Evolutionary conservation across 2,113 vertebrate species (phyloP).

Genomic region (Sphaerodactylus townsendi): DNA sequence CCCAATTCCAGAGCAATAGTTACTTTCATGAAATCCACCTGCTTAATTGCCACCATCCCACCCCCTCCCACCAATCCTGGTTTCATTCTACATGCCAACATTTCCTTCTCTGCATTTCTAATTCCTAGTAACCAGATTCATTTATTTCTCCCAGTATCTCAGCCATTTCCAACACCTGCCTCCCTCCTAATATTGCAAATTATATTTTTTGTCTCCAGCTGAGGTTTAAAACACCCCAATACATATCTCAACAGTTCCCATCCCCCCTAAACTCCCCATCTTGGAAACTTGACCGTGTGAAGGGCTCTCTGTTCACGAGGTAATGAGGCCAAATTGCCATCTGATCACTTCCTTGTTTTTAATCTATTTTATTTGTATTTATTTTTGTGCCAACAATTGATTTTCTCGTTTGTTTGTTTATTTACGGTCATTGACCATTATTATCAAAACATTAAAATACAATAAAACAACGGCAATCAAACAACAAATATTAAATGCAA

Average conservation of each 20-base stretch:
- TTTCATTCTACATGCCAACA: not conserved
- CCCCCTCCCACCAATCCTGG: not conserved
- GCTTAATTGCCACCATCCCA: not conserved
- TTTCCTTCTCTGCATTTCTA: not conserved
- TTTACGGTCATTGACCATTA: no score
- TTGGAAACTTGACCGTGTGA: not conserved
- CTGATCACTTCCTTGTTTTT: constrained; percentile 34
- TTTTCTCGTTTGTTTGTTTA: no score
- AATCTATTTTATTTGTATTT: no score
- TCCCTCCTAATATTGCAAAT: not conserved
- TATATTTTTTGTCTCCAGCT: not conserved
- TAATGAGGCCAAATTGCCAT: constrained; percentile 45
- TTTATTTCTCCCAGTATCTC: not conserved
- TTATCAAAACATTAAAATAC: no score
- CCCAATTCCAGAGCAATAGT: not conserved
- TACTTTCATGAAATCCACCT: not conserved
- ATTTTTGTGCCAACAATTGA: no score
- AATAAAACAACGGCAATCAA: no score
- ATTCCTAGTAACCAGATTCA: not conserved
- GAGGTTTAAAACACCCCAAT: not conserved
- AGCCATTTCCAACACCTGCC: not conserved
- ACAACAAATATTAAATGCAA: no score
- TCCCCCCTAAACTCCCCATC: no score
- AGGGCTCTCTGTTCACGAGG: constrained; percentile 8
- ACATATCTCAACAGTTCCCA: not conserved